phyloP scores from a whole-genome alignment of 2,797 vertebrate species.

The Hypotaenidia philippensis region DNA sequence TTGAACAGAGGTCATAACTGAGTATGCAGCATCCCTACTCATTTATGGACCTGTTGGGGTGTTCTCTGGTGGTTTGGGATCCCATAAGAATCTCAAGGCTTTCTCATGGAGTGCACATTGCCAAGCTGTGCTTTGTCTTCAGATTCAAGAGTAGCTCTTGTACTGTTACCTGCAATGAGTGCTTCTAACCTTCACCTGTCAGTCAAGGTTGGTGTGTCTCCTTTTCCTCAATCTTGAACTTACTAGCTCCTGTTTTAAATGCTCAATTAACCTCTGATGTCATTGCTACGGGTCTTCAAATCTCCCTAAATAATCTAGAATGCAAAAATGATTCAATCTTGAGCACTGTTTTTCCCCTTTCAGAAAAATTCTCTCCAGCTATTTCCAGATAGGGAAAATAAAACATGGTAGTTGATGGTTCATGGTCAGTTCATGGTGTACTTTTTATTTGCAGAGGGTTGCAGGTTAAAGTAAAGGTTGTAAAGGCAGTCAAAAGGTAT shows the following conservation, averaged over 20 bases:
- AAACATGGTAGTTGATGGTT: not conserved
- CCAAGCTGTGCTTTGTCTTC: not conserved
- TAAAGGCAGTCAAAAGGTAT: not conserved
- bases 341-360: not conserved
- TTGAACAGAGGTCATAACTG: not conserved
- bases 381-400: not conserved
- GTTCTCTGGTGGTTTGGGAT: accelerated
- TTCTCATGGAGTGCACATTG: not conserved
- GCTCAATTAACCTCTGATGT: not conserved
- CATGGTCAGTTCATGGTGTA: not conserved
- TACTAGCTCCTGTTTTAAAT: not conserved
- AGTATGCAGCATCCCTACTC: not conserved
- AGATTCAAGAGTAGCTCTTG: not conserved
- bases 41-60: not conserved
- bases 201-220: not conserved
- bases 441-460: not conserved
- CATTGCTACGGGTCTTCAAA: not conserved
- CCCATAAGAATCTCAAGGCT: not conserved
- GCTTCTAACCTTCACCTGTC: not conserved
- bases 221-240: not conserved
- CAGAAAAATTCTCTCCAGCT: not conserved
- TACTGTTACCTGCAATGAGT: not conserved
- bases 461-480: not conserved
- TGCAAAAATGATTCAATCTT: not conserved
- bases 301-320: not conserved